These are phyloP conservation scores for Dysdera silvatica DNA, from an alignment of 1,140 invertebrate genomes.

Conservation along the genomic window DNA sequence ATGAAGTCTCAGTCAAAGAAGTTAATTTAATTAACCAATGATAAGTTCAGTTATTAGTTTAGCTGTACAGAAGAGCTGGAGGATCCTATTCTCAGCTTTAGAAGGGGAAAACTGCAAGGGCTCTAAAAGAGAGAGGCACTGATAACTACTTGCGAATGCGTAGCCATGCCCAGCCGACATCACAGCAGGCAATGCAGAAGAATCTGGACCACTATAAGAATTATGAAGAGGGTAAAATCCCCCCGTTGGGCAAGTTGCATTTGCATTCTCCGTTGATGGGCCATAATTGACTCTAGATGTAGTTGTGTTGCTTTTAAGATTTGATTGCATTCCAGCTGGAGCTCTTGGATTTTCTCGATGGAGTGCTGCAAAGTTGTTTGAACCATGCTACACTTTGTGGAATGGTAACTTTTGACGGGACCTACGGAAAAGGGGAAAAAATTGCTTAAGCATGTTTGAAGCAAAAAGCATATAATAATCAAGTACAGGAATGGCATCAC, in stretches of 20 bases:
- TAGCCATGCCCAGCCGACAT: too few relatives aligned
- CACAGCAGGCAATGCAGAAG: slow-evolving; percentile 27
- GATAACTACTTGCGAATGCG: too few relatives aligned
- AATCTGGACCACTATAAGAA: slow-evolving; percentile 18
- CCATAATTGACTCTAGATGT: slow-evolving; percentile 24
- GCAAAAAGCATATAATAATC: neutral
- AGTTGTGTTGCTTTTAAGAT: slow-evolving; percentile 9
- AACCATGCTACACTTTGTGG: neutral
- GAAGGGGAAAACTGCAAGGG: too few relatives aligned
- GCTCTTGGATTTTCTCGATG: slow-evolving; percentile 5
- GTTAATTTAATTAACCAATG: too few relatives aligned
- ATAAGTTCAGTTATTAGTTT: too few relatives aligned
- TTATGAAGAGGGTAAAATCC: slow-evolving; percentile 17
- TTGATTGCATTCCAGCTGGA: slow-evolving; percentile 20
- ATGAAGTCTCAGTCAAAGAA: too few relatives aligned
- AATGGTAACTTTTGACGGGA: slow-evolving; percentile 10
- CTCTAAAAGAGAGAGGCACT: too few relatives aligned
- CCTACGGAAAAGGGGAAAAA: neutral
- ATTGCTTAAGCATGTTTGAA: neutral
- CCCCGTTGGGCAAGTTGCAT: slow-evolving; percentile 4
- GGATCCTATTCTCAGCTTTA: too few relatives aligned
- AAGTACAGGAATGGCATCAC: neutral
- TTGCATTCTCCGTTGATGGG: slow-evolving; percentile 20
- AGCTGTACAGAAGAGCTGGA: too few relatives aligned
- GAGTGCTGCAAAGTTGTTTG: slow-evolving; percentile 17